Base-by-base conservation (phyloP, 2,113 vertebrate species). In the Cyprinodon brontotheroides region DNA sequence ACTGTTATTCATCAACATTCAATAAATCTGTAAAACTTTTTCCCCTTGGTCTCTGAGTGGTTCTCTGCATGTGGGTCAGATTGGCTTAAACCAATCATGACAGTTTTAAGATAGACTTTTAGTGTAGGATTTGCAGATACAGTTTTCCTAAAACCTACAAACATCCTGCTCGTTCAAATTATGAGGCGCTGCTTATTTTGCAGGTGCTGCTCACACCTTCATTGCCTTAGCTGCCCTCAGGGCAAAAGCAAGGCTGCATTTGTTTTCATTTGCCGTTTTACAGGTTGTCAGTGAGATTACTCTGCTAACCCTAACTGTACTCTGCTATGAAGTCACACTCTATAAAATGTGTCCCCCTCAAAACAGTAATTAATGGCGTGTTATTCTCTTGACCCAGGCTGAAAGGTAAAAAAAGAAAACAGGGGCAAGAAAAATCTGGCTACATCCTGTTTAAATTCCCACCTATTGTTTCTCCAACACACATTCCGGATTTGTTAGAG, bases 321-420 rank as follows among this genome's bases (percentile, higher is more conserved):
- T 70, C 62, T 17, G 53, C 69, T 40, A 43, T 85, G 79, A 87
- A 66, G 74, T 88, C 82, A 88, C 4, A 10, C 74, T 62, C 67
- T 74, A 87, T 85, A 79, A 1, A 15, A 79, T 80, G 74, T 72
- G 36, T 61, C 62, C 63, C 17, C 29, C 59, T 81, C 2, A 87
- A 89, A 90, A 81, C 87, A 87, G 74, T 67, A 74, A 73, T 87
- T 75, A 81, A 48, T 36, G 4, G 38, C 68, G 47, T 77, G 10
- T 47, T 41, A 14, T 48, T 7, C 53, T 67, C 77, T 53, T 78
- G 80, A 87, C 78, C 78, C 66, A 17, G 65, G 67, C 45, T 0
- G 14, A 69, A 75, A 81, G 77, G 61, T 73, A 78, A 75, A 37
- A 10, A 65, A 29, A 29, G 29, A 29, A 29, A 29, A 29, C 29